Evolutionary conservation across 2,888 invertebrate genomes (phyloP).

Genomic region (Epiperipatus broadwayi): DNA sequence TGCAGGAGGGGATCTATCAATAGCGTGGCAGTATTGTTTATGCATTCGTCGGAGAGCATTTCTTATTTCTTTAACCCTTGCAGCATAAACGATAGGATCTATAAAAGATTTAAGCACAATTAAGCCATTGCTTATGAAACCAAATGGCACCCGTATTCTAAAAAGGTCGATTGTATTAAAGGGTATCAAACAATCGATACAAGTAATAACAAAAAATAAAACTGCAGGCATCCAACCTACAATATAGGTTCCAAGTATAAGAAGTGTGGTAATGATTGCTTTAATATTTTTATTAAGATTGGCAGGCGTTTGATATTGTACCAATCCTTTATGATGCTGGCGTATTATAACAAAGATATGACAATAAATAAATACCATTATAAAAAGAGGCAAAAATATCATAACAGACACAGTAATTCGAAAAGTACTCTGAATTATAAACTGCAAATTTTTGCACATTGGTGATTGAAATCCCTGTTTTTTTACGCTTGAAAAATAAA

Average conservation of each 20-base stretch:
- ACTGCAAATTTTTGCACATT: constrained; percentile 20
- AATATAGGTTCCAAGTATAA: constrained; percentile 40
- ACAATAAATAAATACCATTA: constrained; percentile 40
- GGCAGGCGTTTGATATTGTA: constrained; percentile 19
- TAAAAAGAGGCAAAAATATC: constrained; percentile 38
- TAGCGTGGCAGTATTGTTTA: constrained; percentile 4
- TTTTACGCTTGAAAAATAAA: constrained; percentile 34
- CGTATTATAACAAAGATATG: constrained; percentile 40
- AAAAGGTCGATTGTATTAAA: constrained; percentile 18
- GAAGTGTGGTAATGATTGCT: constrained; percentile 41
- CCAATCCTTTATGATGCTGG: constrained; percentile 30
- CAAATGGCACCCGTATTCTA: constrained; percentile 16
- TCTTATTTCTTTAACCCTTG: constrained; percentile 42
- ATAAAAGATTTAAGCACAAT: constrained; percentile 41
- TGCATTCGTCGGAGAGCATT: constrained; percentile 22
- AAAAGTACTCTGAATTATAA: constrained; percentile 31
- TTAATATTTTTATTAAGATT: constrained; percentile 28
- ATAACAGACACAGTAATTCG: constrained; percentile 34
- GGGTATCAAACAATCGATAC: constrained; percentile 32
- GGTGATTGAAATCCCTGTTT: constrained; percentile 30
- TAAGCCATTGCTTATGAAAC: constrained; percentile 33
- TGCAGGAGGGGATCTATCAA: constrained; percentile 15
- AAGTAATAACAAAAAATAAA: constrained; percentile 37
- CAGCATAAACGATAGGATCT: constrained; percentile 46
- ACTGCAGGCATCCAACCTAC: constrained; percentile 44